Evolutionary conservation across 1,140 invertebrate species (phyloP).

Genomic region (Camponotus vicinus): DNA sequence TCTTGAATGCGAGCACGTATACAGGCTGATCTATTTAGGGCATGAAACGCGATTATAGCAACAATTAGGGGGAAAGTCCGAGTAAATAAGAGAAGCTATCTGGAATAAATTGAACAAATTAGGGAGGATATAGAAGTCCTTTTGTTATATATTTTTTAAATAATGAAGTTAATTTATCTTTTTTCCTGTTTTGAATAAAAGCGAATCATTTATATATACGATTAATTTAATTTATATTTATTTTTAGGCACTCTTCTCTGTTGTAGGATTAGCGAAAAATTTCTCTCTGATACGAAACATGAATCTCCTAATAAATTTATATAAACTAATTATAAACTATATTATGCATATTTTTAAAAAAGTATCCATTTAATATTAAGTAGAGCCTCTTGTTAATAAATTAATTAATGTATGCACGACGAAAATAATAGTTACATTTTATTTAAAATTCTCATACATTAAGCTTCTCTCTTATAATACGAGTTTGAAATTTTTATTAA

Average conservation of each 20-base stretch:
- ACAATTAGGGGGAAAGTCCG: conserved; percentile 28
- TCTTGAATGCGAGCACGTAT: conserved; percentile 12
- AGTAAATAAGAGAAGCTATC: background rate
- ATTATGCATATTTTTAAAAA: conserved; percentile 1
- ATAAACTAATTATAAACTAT: background rate
- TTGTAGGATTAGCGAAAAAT: background rate
- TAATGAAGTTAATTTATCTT: conserved; percentile 6
- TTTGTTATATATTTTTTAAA: conserved; percentile 3
- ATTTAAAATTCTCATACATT: background rate
- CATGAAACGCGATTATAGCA: conserved; percentile 39
- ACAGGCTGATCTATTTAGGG: conserved; percentile 35
- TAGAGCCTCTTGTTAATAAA: background rate
- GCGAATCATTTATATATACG: background rate
- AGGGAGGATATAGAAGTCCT: conserved; percentile 9
- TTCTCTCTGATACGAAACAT: background rate
- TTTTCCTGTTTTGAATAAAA: background rate
- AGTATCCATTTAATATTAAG: background rate
- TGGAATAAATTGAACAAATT: conserved; percentile 47
- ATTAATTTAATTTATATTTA: background rate
- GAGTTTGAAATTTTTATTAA: conserved; percentile 1
- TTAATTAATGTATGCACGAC: too few species aligned
- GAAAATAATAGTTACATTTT: background rate
- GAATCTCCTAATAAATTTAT: background rate
- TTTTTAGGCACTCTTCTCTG: background rate
- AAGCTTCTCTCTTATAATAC: background rate